phyloP scores from a whole-genome alignment of 2,113 vertebrate species.

The Muntiacus muntjak region DNA sequence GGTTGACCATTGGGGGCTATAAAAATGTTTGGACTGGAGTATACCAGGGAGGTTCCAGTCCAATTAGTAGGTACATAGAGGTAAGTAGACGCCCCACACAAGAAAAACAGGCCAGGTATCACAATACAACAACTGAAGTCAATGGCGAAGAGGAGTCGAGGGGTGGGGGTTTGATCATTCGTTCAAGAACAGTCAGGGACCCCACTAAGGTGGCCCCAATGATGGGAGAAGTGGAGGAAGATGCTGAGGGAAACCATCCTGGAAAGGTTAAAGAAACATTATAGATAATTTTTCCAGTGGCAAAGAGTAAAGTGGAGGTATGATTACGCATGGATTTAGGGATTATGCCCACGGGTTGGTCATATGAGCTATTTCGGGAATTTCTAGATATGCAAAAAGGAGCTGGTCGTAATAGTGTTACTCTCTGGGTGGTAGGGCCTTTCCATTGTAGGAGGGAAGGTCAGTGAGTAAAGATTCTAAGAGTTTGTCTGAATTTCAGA shows the following conservation, averaged over 20 bases:
- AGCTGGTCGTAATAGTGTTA: not conserved
- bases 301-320: not conserved
- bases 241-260: not conserved
- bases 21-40: not conserved
- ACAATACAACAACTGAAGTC: not conserved
- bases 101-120: not conserved
- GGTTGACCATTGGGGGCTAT: not conserved
- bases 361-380: not conserved
- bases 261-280: not conserved
- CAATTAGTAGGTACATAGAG: not conserved
- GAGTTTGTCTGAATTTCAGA: accelerated
- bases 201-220: not conserved
- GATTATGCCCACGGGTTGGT: not conserved
- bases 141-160: accelerated
- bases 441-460: not conserved
- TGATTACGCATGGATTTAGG: not conserved
- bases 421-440: not conserved
- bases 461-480: not conserved
- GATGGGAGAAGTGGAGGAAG: not conserved
- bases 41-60: not conserved
- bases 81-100: not conserved
- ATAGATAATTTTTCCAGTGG: not conserved
- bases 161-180: not conserved
- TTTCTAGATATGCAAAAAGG: not conserved
- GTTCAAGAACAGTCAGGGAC: not conserved